phyloP scores from a whole-genome alignment of 2,797 vertebrate genomes.

The Chanos chanos region DNA sequence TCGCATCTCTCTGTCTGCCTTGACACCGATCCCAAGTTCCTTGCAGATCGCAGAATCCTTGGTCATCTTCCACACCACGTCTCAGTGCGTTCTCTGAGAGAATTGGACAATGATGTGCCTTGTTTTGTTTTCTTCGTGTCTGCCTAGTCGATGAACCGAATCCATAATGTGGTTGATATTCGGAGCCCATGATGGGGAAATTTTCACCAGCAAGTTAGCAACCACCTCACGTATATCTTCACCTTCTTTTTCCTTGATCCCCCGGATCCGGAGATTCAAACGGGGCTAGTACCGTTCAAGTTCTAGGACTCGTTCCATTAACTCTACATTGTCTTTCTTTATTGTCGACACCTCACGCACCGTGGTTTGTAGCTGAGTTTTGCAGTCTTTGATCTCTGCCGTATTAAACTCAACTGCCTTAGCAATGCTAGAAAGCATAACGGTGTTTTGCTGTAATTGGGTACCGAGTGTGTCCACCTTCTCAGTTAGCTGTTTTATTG shows the following conservation, averaged over 20 bases:
- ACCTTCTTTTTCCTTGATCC: conserved; percentile 9
- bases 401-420: neutral
- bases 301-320: neutral
- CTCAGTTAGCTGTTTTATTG: conserved; percentile 1
- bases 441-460: neutral
- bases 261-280: conserved; percentile 16
- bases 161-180: neutral
- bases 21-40: neutral
- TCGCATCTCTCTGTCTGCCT: conserved; percentile 1
- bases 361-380: neutral
- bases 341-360: neutral
- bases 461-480: neutral
- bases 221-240: neutral
- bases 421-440: conserved; percentile 17
- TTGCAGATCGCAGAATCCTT: conserved; percentile 17
- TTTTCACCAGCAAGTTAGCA: neutral
- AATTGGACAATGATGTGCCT: conserved; percentile 2
- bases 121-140: neutral
- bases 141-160: neutral
- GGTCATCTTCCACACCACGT: conserved; percentile 4
- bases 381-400: conserved; percentile 7
- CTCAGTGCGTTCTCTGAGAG: neutral
- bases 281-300: conserved; percentile 1
- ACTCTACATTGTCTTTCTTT: neutral
- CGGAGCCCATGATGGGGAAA: neutral